Base-by-base conservation (phyloP, 2,113 vertebrate genomes). In the Sus scrofa region DNA sequence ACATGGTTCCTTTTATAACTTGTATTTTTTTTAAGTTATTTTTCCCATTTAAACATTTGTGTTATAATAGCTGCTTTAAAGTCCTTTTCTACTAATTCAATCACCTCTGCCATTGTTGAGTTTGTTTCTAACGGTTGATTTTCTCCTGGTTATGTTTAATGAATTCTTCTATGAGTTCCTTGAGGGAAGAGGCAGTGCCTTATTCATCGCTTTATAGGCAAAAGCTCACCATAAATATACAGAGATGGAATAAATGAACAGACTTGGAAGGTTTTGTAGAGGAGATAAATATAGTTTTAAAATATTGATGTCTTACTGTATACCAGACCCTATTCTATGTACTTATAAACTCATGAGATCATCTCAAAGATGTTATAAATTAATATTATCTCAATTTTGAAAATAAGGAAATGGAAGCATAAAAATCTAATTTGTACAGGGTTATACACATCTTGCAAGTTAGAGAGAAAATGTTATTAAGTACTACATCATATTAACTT, bases 401-500 rank as follows among this genome's bases (percentile, higher is more conserved):
- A 89, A 89, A 50, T 83, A 83, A 94, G 9, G 44, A 84, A 79
- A 83, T 27, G 0, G 18, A 65, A 27, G n/a, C 16, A 77, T 1
- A 70, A 11, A 91, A 82, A 70, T 75, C 8, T 82, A 91, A 95
- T 78, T 34, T 65, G 18, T 78, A 50, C 27, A 65, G 84, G 15
- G 20, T 92, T 95, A 65, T 71, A 77, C 22, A 70, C 15, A 37
- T 68, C 9, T 79, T 19, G 32, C 20, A 93, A 71, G 16, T 63
- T 30, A 90, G 44, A 75, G 14, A 91, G n/a, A 75, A 90, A 86
- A 56, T 86, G 7, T 11, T 96, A 12, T 91, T 63, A 95, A 78
- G 20, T 39, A 24, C 6, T 65, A 14, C 13, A 37, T 0, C 44
- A 50, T 52, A 37, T 34, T 82, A 63, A 75, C 37, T 86, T 13